These are phyloP conservation scores for Leptobrachium ailaonicum DNA, from an alignment of 2,113 vertebrate species.

Conservation along the genomic window DNA sequence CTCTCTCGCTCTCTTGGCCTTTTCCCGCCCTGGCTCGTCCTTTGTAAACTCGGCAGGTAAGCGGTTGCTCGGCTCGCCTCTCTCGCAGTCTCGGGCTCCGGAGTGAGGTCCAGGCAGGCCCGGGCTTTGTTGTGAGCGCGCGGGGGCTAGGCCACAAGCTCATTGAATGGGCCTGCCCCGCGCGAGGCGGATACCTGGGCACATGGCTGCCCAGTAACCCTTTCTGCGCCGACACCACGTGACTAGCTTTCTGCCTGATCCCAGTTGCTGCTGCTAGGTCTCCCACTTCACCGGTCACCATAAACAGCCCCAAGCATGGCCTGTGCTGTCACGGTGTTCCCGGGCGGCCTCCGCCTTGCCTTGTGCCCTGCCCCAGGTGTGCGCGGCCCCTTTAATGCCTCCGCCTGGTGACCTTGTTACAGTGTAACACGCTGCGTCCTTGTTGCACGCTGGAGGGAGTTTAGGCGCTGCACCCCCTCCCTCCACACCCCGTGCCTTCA, in stretches of 20 bases:
- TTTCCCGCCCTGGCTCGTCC: slow-evolving; percentile 8
- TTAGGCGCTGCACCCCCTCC: too few relatives aligned
- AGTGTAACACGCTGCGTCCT: too few relatives aligned
- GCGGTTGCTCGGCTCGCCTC: background rate
- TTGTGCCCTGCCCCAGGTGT: too few relatives aligned
- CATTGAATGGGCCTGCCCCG: slow-evolving; percentile 22
- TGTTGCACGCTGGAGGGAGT: too few relatives aligned
- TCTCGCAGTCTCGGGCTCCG: background rate
- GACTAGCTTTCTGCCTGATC: background rate
- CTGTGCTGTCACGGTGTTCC: too few relatives aligned
- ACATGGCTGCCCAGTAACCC: slow-evolving; percentile 19
- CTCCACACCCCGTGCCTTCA: too few relatives aligned
- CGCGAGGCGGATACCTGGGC: background rate
- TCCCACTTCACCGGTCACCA: too few relatives aligned
- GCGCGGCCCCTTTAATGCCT: too few relatives aligned
- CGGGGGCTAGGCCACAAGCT: slow-evolving; percentile 1
- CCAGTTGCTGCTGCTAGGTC: too few relatives aligned
- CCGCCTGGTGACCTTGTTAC: too few relatives aligned
- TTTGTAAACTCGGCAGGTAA: slow-evolving; percentile 45
- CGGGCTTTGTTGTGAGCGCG: slow-evolving; percentile 17
- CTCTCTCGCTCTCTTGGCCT: background rate
- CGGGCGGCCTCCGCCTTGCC: too few relatives aligned
- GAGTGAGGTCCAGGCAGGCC: background rate
- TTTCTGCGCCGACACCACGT: background rate
- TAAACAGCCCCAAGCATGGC: too few relatives aligned